These are phyloP conservation scores for Cisticola juncidis DNA, from an alignment of 2,113 vertebrate species.

Conservation along the genomic window DNA sequence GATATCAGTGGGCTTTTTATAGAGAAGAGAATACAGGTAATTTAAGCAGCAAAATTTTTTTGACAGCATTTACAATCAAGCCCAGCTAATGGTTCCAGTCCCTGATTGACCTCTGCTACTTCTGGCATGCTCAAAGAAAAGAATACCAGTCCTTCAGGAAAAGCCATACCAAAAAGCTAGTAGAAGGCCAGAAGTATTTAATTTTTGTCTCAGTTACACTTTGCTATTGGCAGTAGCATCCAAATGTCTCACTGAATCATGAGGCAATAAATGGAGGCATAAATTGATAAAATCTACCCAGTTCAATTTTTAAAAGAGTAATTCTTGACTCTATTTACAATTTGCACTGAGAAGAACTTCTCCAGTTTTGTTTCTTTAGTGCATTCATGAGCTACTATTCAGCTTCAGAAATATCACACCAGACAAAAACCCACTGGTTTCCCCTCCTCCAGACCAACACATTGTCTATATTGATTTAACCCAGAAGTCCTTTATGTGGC, in stretches of 20 bases:
- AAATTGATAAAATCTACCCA: not conserved
- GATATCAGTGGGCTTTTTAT: not conserved
- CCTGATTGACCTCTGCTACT: not conserved
- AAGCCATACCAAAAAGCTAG: not conserved
- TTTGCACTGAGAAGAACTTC: not conserved
- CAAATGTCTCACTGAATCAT: slow-evolving; percentile 9
- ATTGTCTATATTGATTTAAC: not conserved
- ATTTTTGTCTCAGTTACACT: slow-evolving; percentile 14
- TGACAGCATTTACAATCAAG: not conserved
- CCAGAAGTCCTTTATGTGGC: not conserved
- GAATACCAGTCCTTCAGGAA: not conserved
- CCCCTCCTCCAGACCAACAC: not conserved
- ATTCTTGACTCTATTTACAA: not conserved
- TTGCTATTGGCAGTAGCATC: not conserved
- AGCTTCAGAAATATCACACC: not conserved
- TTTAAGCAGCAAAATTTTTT: not conserved
- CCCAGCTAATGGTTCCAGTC: not conserved
- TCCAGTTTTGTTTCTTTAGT: not conserved
- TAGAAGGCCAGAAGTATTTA: not conserved
- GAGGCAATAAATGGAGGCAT: not conserved
- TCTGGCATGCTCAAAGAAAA: not conserved
- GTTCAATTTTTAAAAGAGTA: not conserved
- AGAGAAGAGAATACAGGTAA: not conserved
- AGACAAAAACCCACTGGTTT: not conserved
- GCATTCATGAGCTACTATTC: not conserved